phyloP scores from a whole-genome alignment of 2,888 invertebrate genomes.

The Orthosia gracilis region DNA sequence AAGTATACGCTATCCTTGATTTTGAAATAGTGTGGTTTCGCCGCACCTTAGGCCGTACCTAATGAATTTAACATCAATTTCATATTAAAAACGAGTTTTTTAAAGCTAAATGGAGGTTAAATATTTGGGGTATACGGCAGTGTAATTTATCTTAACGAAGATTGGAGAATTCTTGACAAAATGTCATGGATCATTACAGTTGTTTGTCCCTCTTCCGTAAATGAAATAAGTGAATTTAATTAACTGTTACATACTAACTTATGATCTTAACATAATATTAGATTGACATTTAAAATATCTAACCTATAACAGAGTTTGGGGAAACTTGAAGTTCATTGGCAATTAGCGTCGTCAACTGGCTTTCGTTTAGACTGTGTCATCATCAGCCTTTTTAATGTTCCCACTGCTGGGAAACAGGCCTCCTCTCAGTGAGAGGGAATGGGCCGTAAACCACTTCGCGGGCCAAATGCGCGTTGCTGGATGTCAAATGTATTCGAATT shows the following conservation, averaged over 20 bases:
- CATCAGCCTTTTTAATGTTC: too few species aligned
- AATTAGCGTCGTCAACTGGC: too few species aligned
- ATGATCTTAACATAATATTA: not conserved
- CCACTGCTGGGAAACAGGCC: too few species aligned
- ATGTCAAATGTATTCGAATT: too few species aligned
- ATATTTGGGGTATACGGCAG: not conserved
- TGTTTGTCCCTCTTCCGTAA: not conserved
- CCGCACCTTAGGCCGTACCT: conserved; percentile 42
- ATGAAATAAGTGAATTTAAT: not conserved
- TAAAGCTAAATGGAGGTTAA: conserved; percentile 26
- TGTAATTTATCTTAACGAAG: conserved; percentile 9
- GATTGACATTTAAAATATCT: not conserved
- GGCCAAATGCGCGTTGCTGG: too few species aligned
- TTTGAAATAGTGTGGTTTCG: conserved; percentile 56
- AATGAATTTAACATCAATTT: conserved; percentile 42
- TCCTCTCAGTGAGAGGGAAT: too few species aligned
- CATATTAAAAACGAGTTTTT: conserved; percentile 38
- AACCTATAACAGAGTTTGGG: not conserved
- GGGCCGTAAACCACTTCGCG: too few species aligned
- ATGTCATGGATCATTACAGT: conserved; percentile 13
- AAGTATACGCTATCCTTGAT: conserved; percentile 70
- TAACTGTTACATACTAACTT: not conserved
- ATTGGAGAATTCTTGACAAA: conserved; percentile 16
- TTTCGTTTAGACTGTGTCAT: too few species aligned
- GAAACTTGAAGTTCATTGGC: not conserved